A percentile compares a stretch with the other conserved stretches of the same genome.
These are phyloP conservation scores for Erynnis tages DNA, from an alignment of 2,888 invertebrate species.

Conservation along the genomic window DNA sequence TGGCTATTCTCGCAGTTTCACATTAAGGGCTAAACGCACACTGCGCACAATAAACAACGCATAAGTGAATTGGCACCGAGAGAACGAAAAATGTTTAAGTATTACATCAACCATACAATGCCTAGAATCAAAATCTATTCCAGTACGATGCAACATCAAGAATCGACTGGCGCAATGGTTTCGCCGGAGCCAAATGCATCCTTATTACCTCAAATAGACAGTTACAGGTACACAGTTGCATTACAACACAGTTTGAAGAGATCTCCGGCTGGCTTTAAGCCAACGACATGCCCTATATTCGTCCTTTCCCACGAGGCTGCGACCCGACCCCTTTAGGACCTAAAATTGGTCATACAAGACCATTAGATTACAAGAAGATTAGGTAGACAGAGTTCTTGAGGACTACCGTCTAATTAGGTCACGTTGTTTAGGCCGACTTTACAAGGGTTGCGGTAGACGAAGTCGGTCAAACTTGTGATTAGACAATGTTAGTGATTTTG, in stretches of 20 bases:
- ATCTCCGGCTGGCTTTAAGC: constrained; percentile 9
- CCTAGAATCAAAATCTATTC: not conserved
- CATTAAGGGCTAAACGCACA: too few species aligned
- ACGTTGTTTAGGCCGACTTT: not conserved
- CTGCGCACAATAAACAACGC: too few species aligned
- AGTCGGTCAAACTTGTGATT: too few species aligned
- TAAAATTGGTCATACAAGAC: not conserved
- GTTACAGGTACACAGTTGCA: not conserved
- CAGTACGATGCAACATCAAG: not conserved
- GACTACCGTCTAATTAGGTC: not conserved
- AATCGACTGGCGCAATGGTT: not conserved
- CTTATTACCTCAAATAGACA: not conserved
- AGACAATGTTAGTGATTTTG: not conserved
- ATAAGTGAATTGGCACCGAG: too few species aligned
- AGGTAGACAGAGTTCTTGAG: not conserved
- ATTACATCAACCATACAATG: too few species aligned
- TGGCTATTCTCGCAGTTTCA: too few species aligned
- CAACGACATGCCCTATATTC: constrained; percentile 14
- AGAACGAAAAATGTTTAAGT: too few species aligned
- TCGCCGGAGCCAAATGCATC: not conserved
- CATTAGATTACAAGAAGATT: not conserved
- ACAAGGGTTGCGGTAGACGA: too few species aligned
- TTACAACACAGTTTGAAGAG: constrained; percentile 4
- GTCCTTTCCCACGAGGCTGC: constrained; percentile 13
- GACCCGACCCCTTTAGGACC: constrained; percentile 5